phyloP scores from a whole-genome alignment of 2,797 vertebrate genomes.

The Gambusia yucatana region DNA sequence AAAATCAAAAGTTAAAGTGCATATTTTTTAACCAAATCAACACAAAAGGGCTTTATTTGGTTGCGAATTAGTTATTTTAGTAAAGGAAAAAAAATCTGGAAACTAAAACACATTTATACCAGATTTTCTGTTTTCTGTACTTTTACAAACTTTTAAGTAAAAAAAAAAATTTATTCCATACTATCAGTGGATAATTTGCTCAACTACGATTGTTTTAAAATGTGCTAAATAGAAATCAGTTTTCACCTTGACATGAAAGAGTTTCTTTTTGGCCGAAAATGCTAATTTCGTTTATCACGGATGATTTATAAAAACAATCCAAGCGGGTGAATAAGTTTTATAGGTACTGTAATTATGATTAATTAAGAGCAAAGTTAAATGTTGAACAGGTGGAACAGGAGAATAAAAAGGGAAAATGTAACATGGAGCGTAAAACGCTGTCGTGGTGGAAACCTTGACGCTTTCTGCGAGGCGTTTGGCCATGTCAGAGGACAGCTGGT shows the following conservation, averaged over 20 bases:
- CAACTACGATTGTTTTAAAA: background rate
- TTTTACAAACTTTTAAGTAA: background rate
- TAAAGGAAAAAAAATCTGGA: background rate
- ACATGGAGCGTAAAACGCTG: background rate
- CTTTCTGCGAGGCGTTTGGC: slow-evolving; percentile 91
- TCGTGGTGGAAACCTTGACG: slow-evolving; percentile 85
- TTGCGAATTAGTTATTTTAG: background rate
- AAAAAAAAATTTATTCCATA: background rate
- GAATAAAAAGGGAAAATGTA: background rate
- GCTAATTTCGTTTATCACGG: no score
- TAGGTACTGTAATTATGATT: background rate
- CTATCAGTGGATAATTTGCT: background rate
- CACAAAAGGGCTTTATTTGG: background rate
- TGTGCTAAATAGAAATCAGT: background rate
- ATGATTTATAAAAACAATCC: no score
- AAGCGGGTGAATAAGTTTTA: background rate
- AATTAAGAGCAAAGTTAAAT: background rate
- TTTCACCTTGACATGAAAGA: no score
- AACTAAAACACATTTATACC: background rate
- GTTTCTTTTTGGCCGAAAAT: no score
- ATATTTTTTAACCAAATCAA: background rate
- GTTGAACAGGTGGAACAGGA: background rate
- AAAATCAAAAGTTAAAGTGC: background rate
- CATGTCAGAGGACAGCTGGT: slow-evolving; percentile 93
- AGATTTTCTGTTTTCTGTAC: background rate